phyloP scores from a whole-genome alignment of 2,888 invertebrate genomes.

The Tiliacea citrago region DNA sequence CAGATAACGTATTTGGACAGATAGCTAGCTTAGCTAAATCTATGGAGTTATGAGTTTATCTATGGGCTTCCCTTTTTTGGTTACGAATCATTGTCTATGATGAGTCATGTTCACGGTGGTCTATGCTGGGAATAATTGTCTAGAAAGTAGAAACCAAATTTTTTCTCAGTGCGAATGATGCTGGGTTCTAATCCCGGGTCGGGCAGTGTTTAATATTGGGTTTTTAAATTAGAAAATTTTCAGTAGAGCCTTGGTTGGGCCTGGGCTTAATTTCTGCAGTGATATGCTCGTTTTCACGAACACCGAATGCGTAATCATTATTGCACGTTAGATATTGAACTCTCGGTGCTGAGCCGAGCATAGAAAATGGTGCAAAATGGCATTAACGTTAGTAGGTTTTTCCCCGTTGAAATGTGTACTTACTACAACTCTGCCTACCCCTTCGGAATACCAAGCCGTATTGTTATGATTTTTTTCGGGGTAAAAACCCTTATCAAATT shows the following conservation, averaged over 20 bases:
- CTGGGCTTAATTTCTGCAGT: neutral
- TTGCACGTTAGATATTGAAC: neutral
- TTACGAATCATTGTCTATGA: slow-evolving; percentile 13
- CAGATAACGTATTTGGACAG: slow-evolving; percentile 50
- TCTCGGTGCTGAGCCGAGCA: neutral
- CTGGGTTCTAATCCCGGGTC: neutral
- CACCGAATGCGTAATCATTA: neutral
- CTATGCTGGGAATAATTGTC: neutral
- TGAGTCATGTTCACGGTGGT: slow-evolving; percentile 26
- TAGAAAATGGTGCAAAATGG: neutral
- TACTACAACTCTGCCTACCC: neutral
- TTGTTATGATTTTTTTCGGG: neutral
- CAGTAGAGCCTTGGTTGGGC: neutral
- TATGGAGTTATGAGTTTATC: slow-evolving; percentile 34
- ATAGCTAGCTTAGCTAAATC: slow-evolving; percentile 43
- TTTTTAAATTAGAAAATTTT: neutral
- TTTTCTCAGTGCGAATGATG: neutral
- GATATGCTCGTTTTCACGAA: neutral
- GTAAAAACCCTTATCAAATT: neutral
- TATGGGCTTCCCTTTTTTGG: slow-evolving; percentile 43
- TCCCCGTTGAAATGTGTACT: neutral
- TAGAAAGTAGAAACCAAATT: neutral
- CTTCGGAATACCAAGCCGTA: neutral
- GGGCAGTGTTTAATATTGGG: neutral
- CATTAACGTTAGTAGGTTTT: neutral